phyloP scores from a whole-genome alignment of 2,113 vertebrate genomes.

The Alexandromys fortis region DNA sequence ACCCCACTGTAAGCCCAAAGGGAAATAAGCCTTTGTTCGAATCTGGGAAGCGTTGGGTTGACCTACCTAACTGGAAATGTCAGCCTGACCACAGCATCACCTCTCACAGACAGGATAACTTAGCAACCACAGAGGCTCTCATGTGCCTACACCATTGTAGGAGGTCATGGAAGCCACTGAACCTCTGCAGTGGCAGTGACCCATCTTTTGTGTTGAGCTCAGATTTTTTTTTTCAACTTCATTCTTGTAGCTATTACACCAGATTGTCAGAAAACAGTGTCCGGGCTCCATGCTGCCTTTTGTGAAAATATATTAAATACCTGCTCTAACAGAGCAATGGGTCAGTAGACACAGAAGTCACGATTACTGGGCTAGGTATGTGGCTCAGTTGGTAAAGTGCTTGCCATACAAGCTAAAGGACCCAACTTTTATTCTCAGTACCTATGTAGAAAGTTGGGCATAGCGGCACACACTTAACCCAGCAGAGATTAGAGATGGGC shows the following conservation, averaged over 20 bases:
- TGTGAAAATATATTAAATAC: neutral
- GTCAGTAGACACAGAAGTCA: neutral
- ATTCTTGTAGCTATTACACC: neutral
- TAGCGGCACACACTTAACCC: neutral
- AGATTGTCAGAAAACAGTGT: neutral
- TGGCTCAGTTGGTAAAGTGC: neutral
- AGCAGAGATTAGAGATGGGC: neutral
- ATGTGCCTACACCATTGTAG: neutral
- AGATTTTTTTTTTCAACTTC: constrained; percentile 5
- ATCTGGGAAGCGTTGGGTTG: neutral
- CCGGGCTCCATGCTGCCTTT: neutral
- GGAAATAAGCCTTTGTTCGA: neutral
- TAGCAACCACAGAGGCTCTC: neutral
- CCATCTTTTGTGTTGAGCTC: neutral
- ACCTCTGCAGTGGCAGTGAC: neutral
- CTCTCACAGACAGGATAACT: neutral
- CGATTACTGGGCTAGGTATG: neutral
- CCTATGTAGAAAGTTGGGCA: neutral
- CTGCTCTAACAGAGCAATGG: neutral
- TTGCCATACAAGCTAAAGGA: neutral
- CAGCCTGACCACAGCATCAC: neutral
- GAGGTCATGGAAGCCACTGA: neutral
- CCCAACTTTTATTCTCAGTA: neutral
- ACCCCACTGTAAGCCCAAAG: neutral
- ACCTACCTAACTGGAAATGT: neutral